phyloP scores from a whole-genome alignment of 2,888 invertebrate species.

The Tetrapedia diversipes region DNA sequence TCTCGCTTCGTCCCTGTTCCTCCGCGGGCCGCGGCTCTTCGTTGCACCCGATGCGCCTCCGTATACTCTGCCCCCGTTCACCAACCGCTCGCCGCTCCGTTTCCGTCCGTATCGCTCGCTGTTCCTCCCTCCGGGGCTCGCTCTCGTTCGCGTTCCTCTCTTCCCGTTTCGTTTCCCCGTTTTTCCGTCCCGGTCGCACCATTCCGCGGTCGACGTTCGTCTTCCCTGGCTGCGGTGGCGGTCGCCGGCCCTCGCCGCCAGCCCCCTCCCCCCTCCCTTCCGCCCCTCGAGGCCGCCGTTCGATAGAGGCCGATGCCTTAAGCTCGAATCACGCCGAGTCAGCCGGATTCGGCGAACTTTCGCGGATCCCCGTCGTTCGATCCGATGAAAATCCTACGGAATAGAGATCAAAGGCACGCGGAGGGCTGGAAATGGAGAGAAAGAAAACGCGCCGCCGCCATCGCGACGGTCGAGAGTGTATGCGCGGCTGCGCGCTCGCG shows the following conservation, averaged over 20 bases:
- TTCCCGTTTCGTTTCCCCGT: slow-evolving; percentile 49
- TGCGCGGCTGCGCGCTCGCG: not conserved
- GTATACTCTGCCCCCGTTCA: slow-evolving; percentile 39
- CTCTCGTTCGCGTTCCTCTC: slow-evolving; percentile 27
- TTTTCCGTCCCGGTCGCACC: slow-evolving; percentile 48
- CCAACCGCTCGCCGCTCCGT: slow-evolving; percentile 33
- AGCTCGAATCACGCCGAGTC: slow-evolving; percentile 71
- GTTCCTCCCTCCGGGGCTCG: slow-evolving; percentile 10
- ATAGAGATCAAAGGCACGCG: slow-evolving; percentile 62
- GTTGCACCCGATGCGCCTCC: not conserved
- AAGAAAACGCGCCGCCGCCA: slow-evolving; percentile 23
- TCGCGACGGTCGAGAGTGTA: not conserved
- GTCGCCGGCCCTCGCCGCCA: slow-evolving; percentile 16
- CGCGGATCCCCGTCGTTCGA: slow-evolving; percentile 53
- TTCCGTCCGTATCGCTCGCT: slow-evolving; percentile 36
- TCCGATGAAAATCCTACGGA: slow-evolving; percentile 58
- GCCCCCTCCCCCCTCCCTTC: slow-evolving; percentile 12
- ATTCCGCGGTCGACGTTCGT: slow-evolving; percentile 36
- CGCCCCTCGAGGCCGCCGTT: slow-evolving; percentile 46
- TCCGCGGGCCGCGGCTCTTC: not conserved
- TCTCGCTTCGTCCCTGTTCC: slow-evolving; percentile 11
- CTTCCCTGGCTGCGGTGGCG: slow-evolving; percentile 38
- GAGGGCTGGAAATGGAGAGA: slow-evolving; percentile 44
- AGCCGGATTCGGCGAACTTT: slow-evolving; percentile 61
- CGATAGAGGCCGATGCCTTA: slow-evolving; percentile 71